Percentiles rank a stretch among this genome's conserved stretches.
These are phyloP conservation scores for Chlorops oryzae DNA, from an alignment of 1,140 invertebrate genomes.

Conservation along the genomic window DNA sequence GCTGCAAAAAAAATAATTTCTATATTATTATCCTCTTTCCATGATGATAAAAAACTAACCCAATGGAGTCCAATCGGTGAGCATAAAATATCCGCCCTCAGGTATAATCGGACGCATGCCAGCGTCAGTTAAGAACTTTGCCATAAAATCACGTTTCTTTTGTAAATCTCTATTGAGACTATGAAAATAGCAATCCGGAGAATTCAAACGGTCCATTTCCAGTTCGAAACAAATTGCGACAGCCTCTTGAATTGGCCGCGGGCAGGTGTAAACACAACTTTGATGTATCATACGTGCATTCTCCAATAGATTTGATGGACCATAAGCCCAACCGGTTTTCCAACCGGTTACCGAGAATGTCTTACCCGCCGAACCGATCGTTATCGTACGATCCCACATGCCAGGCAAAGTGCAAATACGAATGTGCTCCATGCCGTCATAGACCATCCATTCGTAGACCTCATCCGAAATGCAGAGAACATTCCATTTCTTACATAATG, in stretches of 20 bases:
- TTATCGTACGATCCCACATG: constrained; percentile 98
- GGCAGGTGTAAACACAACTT: constrained; percentile 86
- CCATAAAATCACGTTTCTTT: constrained; percentile 81
- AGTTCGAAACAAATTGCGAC: constrained; percentile 83
- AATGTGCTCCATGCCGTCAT: constrained; percentile 77
- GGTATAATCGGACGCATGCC: constrained; percentile 90
- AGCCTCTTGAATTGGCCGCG: constrained; percentile 86
- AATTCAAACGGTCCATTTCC: constrained; percentile 66
- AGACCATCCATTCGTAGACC: constrained; percentile 98
- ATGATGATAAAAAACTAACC: constrained; percentile 48
- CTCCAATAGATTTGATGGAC: constrained; percentile 69
- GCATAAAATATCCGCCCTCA: constrained; percentile 94
- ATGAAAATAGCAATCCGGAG: constrained; percentile 80
- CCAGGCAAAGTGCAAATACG: constrained; percentile 87
- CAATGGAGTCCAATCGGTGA: constrained; percentile 84
- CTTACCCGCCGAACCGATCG: constrained; percentile 95
- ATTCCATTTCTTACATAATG: constrained; percentile 88
- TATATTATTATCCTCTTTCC: background rate
- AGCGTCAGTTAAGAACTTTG: constrained; percentile 65
- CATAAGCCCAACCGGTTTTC: constrained; percentile 97
- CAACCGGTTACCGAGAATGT: constrained; percentile 96
- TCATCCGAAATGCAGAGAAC: constrained; percentile 90
- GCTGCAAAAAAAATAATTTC: constrained; percentile 44
- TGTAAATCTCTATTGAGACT: constrained; percentile 70
- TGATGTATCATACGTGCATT: constrained; percentile 88